phyloP scores from a whole-genome alignment of 92 coral and sea anemone species.

The Scolanthus callimorphus region DNA sequence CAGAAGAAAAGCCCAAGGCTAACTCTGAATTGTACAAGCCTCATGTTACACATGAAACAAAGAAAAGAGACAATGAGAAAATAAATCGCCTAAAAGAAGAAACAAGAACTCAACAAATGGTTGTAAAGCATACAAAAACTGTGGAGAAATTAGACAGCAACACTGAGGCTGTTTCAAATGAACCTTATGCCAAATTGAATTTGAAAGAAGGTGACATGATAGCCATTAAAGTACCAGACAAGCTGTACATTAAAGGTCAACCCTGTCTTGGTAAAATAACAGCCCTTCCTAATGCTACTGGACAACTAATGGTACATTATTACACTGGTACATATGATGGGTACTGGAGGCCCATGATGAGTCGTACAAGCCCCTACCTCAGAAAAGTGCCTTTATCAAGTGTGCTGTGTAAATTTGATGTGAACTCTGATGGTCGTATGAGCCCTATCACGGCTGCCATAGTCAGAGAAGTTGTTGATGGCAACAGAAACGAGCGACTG shows the following conservation, averaged over 20 bases:
- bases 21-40: background rate
- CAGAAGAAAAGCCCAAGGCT: background rate
- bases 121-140: background rate
- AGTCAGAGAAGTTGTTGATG: conserved; percentile 64
- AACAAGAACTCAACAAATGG: conserved; percentile 27
- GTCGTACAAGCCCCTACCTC: conserved; percentile 90
- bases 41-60: background rate
- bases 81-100: background rate
- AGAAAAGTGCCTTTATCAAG: conserved; percentile 71
- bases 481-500: background rate
- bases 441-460: conserved; percentile 77
- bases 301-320: conserved; percentile 78
- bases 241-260: conserved; percentile 91
- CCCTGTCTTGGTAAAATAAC: conserved; percentile 92
- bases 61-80: background rate
- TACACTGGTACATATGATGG: conserved; percentile 87
- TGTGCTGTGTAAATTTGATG: conserved; percentile 81
- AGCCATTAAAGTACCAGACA: conserved; percentile 87
- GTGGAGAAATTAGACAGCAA: background rate
- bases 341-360: conserved; percentile 97
- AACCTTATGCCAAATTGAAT: background rate
- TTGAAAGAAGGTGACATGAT: conserved; percentile 83
- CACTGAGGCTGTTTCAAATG: background rate
- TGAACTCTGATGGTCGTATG: conserved; percentile 77
- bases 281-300: conserved; percentile 49